Conservation (phyloP, 2,113 vertebrate species). For the Columbina picui region DNA sequence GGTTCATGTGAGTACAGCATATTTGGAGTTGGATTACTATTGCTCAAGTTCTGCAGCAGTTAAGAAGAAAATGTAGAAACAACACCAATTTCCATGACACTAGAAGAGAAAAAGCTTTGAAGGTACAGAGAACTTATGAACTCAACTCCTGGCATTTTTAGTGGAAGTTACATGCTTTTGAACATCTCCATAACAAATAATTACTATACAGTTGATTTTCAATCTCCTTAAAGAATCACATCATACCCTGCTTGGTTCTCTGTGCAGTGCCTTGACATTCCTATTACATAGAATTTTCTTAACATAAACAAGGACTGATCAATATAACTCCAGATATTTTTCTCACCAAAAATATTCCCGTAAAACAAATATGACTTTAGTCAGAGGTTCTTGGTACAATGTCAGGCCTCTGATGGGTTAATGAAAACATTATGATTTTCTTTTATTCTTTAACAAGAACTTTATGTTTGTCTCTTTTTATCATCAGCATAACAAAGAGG, state of each 20-base stretch:
- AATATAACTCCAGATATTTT: not conserved
- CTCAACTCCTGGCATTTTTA: not conserved
- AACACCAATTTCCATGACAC: not conserved
- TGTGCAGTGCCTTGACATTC: not conserved
- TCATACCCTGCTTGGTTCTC: not conserved
- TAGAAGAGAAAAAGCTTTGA: not conserved
- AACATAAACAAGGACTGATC: not conserved
- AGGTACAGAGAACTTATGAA: not conserved
- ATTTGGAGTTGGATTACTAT: not conserved
- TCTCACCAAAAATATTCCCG: not conserved
- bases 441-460: not conserved
- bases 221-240: not conserved
- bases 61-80: not conserved
- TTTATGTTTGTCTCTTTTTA: constrained; percentile 6
- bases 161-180: not conserved
- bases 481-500: not conserved
- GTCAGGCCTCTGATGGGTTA: not conserved
- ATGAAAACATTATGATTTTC: not conserved
- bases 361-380: not conserved
- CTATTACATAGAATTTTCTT: not conserved
- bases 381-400: not conserved
- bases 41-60: not conserved
- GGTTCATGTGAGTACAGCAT: not conserved
- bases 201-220: not conserved
- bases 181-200: not conserved